Evolutionary conservation across 2,888 invertebrate genomes (phyloP), one percentile per base, ranked within the genome.

Genomic region (Athalia rosae): DNA sequence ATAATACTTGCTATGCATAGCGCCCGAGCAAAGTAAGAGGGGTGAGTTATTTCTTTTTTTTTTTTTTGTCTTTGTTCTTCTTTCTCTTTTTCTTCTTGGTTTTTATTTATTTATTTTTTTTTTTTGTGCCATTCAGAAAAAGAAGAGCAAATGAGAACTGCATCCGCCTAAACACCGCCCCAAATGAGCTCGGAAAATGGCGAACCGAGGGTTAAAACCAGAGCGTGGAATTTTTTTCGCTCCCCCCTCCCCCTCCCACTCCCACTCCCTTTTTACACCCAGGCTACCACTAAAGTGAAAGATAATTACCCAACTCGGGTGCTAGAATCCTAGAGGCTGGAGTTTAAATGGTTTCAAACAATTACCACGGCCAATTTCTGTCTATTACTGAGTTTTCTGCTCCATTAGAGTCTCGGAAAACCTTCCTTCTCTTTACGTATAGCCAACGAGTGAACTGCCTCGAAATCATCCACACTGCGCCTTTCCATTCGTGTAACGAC

Each of bases 331-430:
- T 64, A 64, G 64, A 64, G 47, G 71, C 77, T 78, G 79, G 80
- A 76, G 78, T 82, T 83, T 82, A 80, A 84, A 81, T 84, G 82
- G 81, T 81, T 79, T 81, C 81, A 85, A 85, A 86, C 85, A 85
- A 85, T 86, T 85, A 84, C 82, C 82, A 79, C 77, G 80, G 79
- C 79, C 84, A 81, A 85, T 84, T 84, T 83, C 83, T 83, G 84
- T 83, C 84, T 82, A 85, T 85, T 81, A 81, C 81, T 81, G 80
- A 83, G 82, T 83, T 84, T 85, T 82, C 83, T 81, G 79, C 82
- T 80, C 82, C 83, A 83, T 85, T 84, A 83, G 83, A 64, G 64
- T 64, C 64, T 64, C 45, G 82, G 81, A 78, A 78, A 81, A 77
- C 80, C 77, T 73, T 77, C 79, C 78, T 67, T 74, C 56, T 63